A percentile compares a stretch with the other conserved stretches of the same genome.
These are phyloP conservation scores for Kryptolebias marmoratus DNA, from an alignment of 2,113 vertebrate species.

Conservation along the genomic window DNA sequence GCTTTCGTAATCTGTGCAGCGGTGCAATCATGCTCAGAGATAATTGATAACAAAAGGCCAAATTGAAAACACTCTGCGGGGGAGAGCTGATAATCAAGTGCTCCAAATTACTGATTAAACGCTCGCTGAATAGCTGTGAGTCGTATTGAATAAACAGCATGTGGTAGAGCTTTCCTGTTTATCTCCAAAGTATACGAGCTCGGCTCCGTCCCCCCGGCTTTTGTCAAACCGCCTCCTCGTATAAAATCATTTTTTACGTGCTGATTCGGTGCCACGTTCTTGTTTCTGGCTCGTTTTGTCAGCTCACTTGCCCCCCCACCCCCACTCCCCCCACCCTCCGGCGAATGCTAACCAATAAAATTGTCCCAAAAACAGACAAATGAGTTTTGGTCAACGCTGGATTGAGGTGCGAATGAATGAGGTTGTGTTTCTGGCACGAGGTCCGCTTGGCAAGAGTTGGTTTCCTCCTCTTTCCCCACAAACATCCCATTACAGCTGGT, in stretches of 20 bases:
- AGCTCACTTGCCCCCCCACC: conserved; percentile 1
- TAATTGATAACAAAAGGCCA: conserved; percentile 68
- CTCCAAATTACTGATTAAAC: conserved; percentile 67
- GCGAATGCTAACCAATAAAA: conserved; percentile 27
- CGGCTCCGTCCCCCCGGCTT: conserved; percentile 58
- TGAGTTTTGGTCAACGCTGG: conserved; percentile 74
- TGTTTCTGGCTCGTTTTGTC: conserved; percentile 41
- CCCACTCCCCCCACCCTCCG: not conserved
- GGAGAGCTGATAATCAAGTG: conserved; percentile 67
- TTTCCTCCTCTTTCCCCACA: conserved; percentile 76
- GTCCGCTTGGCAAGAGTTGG: conserved; percentile 82
- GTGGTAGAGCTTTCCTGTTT: conserved; percentile 63
- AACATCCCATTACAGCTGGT: conserved; percentile 77
- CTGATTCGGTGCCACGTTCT: conserved; percentile 52
- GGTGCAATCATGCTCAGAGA: conserved; percentile 59
- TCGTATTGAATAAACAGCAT: conserved; percentile 63
- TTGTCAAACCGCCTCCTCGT: conserved; percentile 54
- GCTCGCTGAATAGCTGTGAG: conserved; percentile 49
- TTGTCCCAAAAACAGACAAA: conserved; percentile 70
- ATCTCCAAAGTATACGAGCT: conserved; percentile 55
- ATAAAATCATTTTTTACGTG: conserved; percentile 44
- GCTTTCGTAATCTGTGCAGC: conserved; percentile 40
- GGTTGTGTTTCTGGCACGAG: conserved; percentile 79
- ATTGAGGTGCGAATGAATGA: conserved; percentile 86
- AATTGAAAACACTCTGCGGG: conserved; percentile 69